Evolutionary conservation across 2,797 vertebrate species (phyloP).

Genomic region (Gallinago nigripennis): DNA sequence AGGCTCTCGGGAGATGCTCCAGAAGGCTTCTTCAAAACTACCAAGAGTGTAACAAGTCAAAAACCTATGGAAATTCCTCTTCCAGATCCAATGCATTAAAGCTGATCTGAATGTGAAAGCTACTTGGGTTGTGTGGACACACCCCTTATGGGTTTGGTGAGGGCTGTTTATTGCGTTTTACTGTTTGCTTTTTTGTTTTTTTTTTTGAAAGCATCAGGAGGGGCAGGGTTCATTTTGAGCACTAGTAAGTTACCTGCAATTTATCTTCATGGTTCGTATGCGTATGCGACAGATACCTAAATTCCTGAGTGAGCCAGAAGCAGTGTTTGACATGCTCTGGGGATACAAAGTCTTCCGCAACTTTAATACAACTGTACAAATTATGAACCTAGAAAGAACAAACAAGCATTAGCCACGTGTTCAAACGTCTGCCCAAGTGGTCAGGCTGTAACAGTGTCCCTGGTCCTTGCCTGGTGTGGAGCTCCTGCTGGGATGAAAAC

Average conservation of each 20-base stretch:
- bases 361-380: constrained; percentile 85
- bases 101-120: background rate
- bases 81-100: background rate
- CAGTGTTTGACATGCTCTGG: constrained; percentile 84
- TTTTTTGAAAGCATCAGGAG: background rate
- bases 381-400: constrained; percentile 80
- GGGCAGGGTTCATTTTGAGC: background rate
- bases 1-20: background rate
- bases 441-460: background rate
- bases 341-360: constrained; percentile 85
- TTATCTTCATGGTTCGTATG: constrained; percentile 85
- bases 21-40: background rate
- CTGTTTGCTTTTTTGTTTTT: background rate
- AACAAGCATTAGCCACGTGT: background rate
- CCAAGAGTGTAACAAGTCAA: background rate
- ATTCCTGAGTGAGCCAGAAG: constrained; percentile 86
- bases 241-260: constrained; percentile 71
- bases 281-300: constrained; percentile 81
- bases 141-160: background rate
- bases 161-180: no score
- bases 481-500: constrained; percentile 84
- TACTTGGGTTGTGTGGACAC: background rate
- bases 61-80: background rate
- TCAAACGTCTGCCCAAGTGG: background rate
- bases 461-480: constrained; percentile 78